A percentile compares a stretch with the other conserved stretches of the same genome.
Conservation (phyloP, 2,797 vertebrate species). For the Chiroxiphia lanceolata region DNA sequence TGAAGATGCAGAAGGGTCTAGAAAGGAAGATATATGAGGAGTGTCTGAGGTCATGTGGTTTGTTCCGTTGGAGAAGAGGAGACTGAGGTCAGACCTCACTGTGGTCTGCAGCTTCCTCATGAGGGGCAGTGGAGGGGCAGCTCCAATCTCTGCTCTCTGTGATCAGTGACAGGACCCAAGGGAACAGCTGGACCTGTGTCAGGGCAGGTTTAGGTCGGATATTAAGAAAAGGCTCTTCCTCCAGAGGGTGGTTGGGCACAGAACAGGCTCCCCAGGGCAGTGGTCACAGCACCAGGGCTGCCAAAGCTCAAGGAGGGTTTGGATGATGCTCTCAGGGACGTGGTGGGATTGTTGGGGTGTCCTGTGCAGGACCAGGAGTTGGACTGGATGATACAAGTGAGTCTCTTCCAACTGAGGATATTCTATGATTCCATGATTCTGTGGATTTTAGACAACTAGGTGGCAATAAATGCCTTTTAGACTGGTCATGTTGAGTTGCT, state of each 20-base stretch:
- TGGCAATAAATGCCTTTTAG: neutral
- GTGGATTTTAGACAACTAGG: neutral
- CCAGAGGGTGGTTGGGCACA: neutral
- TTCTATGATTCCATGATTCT: neutral
- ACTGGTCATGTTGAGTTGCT: neutral
- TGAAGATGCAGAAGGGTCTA: neutral
- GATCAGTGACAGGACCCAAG: rapidly evolving
- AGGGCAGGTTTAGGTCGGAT: rapidly evolving
- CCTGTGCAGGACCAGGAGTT: neutral
- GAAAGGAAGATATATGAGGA: neutral
- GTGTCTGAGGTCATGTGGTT: neutral
- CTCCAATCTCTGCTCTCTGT: rapidly evolving
- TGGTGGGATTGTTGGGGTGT: neutral
- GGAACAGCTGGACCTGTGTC: rapidly evolving
- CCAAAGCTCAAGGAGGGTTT: neutral
- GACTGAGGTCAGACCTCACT: neutral
- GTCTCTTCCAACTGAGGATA: neutral
- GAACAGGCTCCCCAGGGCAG: neutral
- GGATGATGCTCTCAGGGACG: rapidly evolving
- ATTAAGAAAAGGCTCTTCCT: rapidly evolving
- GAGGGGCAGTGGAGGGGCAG: rapidly evolving
- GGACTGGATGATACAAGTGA: neutral
- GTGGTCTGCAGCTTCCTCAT: neutral
- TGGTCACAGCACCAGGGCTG: rapidly evolving
- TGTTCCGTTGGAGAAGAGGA: neutral